Conservation (phyloP, 2,888 invertebrate genomes). For the Ornithoptera priamus region DNA sequence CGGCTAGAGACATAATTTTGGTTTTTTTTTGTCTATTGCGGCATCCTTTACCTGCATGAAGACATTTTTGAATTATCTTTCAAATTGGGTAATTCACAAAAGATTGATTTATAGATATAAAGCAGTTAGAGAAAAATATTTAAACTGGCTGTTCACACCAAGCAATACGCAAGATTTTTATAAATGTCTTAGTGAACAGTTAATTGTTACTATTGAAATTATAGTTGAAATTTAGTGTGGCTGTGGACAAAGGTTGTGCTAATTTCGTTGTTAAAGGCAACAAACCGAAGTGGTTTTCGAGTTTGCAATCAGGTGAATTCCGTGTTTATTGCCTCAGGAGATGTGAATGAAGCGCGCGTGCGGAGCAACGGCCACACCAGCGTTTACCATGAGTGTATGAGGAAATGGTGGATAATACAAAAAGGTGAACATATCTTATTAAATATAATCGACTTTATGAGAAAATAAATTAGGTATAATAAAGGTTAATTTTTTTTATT, state of each 20-base stretch:
- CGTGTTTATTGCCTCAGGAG: constrained; percentile 28
- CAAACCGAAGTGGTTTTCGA: constrained; percentile 14
- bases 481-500: too few species aligned
- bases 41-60: constrained; percentile 22
- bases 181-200: background rate
- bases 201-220: background rate
- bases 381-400: background rate
- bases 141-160: background rate
- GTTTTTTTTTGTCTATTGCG: constrained; percentile 24
- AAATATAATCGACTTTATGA: too few species aligned
- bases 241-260: background rate
- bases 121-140: background rate
- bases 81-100: constrained; percentile 11
- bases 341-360: constrained; percentile 28
- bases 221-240: too few species aligned
- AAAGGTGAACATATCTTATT: background rate
- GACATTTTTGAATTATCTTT: constrained; percentile 23
- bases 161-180: background rate
- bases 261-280: background rate
- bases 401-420: constrained; percentile 6
- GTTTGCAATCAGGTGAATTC: constrained; percentile 25
- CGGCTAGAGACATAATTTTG: constrained; percentile 33
- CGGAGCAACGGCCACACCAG: constrained; percentile 7
- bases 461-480: too few species aligned
- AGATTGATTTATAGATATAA: constrained; percentile 8